Conservation (phyloP, 2,888 invertebrate species). For the Eilema depressum region DNA sequence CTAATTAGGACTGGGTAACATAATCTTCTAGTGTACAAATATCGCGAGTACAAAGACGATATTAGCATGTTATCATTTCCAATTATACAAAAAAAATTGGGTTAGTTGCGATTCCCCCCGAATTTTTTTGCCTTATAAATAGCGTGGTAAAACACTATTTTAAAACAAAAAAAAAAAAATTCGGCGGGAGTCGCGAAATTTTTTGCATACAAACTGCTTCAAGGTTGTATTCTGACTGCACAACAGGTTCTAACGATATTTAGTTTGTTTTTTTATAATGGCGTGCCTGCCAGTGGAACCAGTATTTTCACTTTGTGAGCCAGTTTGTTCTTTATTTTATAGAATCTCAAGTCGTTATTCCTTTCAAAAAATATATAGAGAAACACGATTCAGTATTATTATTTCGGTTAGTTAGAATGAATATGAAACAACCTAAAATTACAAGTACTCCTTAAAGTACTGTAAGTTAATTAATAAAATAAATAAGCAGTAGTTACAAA, state of each 20-base stretch:
- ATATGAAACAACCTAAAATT: not conserved
- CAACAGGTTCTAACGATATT: not conserved
- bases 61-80: too few species aligned
- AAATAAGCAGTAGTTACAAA: not conserved
- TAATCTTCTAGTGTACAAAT: too few species aligned
- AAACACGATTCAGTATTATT: not conserved
- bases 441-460: slow-evolving; percentile 2
- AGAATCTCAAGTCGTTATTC: too few species aligned
- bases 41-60: too few species aligned
- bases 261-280: not conserved
- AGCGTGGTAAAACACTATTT: too few species aligned
- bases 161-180: too few species aligned
- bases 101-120: too few species aligned
- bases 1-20: too few species aligned
- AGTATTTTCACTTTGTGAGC: not conserved
- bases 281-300: not conserved
- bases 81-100: too few species aligned
- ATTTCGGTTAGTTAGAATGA: not conserved
- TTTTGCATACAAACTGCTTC: not conserved
- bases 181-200: too few species aligned
- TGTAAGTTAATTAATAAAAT: slow-evolving; percentile 5
- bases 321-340: not conserved
- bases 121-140: too few species aligned
- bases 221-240: not conserved
- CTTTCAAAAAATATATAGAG: not conserved